phyloP scores from a whole-genome alignment of 2,888 invertebrate species.

The Tiliacea citrago region DNA sequence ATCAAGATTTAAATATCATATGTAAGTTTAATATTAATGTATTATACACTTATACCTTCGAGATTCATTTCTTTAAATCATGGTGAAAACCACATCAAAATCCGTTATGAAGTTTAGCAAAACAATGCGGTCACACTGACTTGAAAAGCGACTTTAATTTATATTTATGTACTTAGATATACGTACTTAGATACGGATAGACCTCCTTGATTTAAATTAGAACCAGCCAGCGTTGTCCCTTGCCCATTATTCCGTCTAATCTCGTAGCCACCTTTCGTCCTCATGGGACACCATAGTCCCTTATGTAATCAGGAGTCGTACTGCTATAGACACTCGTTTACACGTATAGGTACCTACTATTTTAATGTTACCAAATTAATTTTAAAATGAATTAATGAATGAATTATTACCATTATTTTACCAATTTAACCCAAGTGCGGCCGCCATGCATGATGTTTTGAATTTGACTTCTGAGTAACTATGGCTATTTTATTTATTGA shows the following conservation, averaged over 20 bases:
- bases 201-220: not conserved
- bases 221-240: not conserved
- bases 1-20: too few species aligned
- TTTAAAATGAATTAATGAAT: too few species aligned
- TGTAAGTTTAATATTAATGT: too few species aligned
- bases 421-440: not conserved
- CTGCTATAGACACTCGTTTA: not conserved
- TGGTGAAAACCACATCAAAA: not conserved
- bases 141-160: not conserved
- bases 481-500: not conserved
- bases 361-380: not conserved
- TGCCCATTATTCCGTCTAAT: conserved; percentile 5
- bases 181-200: not conserved
- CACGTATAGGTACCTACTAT: not conserved
- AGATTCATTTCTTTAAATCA: too few species aligned
- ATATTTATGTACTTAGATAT: not conserved
- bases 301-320: conserved; percentile 18
- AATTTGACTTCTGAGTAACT: not conserved
- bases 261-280: not conserved
- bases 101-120: not conserved
- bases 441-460: not conserved
- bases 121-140: not conserved
- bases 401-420: too few species aligned
- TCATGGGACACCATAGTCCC: conserved; percentile 9
- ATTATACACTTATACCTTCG: too few species aligned